Conservation (phyloP, 2,113 vertebrate species). For the Eulacestoma nigropectus region DNA sequence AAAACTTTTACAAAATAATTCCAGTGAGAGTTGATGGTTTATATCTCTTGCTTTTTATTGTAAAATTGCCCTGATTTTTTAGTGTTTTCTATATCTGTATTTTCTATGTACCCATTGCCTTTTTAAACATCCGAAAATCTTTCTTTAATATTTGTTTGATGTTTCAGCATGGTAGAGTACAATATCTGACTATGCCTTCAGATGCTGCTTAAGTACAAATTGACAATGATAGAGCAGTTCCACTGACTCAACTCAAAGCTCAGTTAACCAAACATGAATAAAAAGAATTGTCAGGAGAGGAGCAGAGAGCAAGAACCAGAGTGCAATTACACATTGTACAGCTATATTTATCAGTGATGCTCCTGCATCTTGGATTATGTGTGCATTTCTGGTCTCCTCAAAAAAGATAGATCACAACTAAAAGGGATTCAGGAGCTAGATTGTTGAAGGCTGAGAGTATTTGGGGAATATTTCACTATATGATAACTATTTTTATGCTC, state of each 20-base stretch:
- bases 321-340: background rate
- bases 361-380: background rate
- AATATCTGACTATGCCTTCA: background rate
- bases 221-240: background rate
- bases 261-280: background rate
- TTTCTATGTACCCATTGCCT: background rate
- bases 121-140: background rate
- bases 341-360: rapidly evolving
- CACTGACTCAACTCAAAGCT: background rate
- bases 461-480: background rate
- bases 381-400: background rate
- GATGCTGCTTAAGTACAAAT: background rate
- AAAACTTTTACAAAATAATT: background rate
- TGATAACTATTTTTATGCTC: background rate
- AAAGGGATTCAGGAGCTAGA: background rate
- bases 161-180: background rate
- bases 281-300: background rate
- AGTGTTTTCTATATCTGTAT: background rate
- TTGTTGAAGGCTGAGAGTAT: background rate
- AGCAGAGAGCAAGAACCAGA: background rate
- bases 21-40: background rate
- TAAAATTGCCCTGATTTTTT: background rate
- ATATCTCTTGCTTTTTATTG: background rate
- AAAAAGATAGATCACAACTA: background rate
- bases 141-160: background rate